These are phyloP conservation scores for Epinephelus malabaricus DNA, from an alignment of 2,797 vertebrate genomes.

Conservation along the genomic window DNA sequence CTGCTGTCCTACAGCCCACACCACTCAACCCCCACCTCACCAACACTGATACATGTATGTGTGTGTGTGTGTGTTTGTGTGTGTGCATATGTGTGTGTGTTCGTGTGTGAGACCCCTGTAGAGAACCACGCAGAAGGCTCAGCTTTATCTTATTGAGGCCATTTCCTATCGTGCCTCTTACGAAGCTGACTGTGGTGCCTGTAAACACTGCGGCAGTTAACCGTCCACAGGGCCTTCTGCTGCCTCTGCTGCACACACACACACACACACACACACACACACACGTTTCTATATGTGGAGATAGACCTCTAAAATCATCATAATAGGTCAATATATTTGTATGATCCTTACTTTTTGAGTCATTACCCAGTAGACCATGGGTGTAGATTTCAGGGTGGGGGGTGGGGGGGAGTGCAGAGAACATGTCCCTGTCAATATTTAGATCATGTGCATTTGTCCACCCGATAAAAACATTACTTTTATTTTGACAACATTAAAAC, in stretches of 20 bases:
- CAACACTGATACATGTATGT: constrained; percentile 32
- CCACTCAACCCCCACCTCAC: constrained; percentile 72
- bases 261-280: constrained; percentile 16
- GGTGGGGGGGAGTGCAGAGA: too few relatives aligned
- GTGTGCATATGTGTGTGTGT: constrained; percentile 15
- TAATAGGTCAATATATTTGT: constrained; percentile 33
- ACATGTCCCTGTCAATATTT: too few relatives aligned
- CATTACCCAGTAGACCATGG: neutral
- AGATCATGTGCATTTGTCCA: too few relatives aligned
- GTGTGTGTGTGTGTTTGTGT: constrained; percentile 36
- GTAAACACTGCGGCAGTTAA: constrained; percentile 73
- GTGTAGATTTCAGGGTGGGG: too few relatives aligned
- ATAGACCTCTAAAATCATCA: constrained; percentile 18
- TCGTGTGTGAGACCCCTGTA: constrained; percentile 67
- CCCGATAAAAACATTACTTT: too few relatives aligned
- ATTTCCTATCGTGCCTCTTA: constrained; percentile 75
- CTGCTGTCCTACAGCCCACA: constrained; percentile 80
- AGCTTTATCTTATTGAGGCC: constrained; percentile 76
- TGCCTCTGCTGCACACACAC: constrained; percentile 32
- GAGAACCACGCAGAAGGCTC: constrained; percentile 73
- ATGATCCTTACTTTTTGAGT: constrained; percentile 29
- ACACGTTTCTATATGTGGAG: constrained; percentile 3
- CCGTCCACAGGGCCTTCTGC: constrained; percentile 56
- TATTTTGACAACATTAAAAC: too few relatives aligned
- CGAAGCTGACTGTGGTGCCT: constrained; percentile 48